Base-by-base conservation (phyloP, 2,797 vertebrate genomes). In the Notolepis coatsorum region DNA sequence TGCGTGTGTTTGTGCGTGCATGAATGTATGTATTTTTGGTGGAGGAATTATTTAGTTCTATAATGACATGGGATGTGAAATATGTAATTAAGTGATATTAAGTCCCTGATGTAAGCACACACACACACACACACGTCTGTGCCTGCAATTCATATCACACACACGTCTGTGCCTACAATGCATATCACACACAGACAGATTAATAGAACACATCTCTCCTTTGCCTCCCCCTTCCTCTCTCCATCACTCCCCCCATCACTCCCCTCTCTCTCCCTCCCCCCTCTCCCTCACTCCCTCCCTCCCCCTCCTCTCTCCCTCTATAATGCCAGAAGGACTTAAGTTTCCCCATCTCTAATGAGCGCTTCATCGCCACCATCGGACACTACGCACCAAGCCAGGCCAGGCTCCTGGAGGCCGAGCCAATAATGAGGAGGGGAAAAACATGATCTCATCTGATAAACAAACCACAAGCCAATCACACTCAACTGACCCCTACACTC, bases 401-500 rank as follows among this genome's bases (percentile, higher is more conserved):
- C 24, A 2, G 13, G 23, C 5, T n/a, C 2, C 9, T 53, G 25
- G 9, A 41, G n/a, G 53, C 63, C 53, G 73, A 63, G 58, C 39
- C 49, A 54, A 46, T 72, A 68, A 43, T 48, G 31, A 55, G 61
- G n/a, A 46, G 4, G 53, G 54, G n/a, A 58, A 24, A 4, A 12
- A 21, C 58, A 75, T n/a, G n/a, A n/a, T n/a, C n/a, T n/a, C n/a
- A n/a, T 62, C 66, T 53, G 58, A 64, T 42, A 42, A 45, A 47
- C 59, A 53, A 43, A 65, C 27, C 17, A 51, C 5, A 2, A 49
- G 54, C 48, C 54, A 69, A 68, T 75, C 79, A 71, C 6, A 46
- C 24, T 63, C 42, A 73, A 84, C 64, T 62, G 62, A 66, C 4
- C 43, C 61, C 39, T 67, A 51, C 61, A 67, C 65, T 70, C 65